Conservation (phyloP, 2,888 invertebrate species). For the Tridacna crocea region DNA sequence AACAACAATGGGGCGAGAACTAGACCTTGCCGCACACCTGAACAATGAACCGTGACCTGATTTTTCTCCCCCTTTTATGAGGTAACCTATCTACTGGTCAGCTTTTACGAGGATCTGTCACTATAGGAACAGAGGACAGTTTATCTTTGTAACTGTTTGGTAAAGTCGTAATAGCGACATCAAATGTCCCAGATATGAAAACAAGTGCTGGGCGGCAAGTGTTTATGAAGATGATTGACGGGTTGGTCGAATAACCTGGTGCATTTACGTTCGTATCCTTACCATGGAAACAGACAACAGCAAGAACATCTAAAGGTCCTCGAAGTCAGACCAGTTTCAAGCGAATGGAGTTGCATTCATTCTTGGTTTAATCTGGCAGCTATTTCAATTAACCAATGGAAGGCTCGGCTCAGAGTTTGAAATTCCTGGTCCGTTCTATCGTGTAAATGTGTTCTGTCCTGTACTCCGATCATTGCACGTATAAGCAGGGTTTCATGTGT, state of each 20-base stretch:
- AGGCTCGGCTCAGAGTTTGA: too few species aligned
- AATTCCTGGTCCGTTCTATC: too few species aligned
- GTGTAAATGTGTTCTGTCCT: too few species aligned
- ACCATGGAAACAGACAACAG: background rate
- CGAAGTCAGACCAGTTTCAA: too few species aligned
- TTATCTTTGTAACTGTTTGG: constrained; percentile 5
- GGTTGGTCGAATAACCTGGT: background rate
- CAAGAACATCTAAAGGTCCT: too few species aligned
- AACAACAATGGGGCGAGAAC: background rate
- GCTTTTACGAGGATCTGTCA: constrained; percentile 16
- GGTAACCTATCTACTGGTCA: background rate
- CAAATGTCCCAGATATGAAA: background rate
- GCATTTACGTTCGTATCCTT: background rate
- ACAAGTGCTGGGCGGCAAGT: constrained; percentile 16
- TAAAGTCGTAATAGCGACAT: background rate
- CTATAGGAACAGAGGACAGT: background rate
- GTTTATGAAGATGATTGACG: background rate
- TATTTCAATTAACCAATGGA: too few species aligned
- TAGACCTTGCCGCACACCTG: background rate
- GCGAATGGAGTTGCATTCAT: too few species aligned
- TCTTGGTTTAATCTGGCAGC: too few species aligned
- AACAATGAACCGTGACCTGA: constrained; percentile 9
- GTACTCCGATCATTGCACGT: too few species aligned
- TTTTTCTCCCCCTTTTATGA: background rate
- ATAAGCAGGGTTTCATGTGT: too few species aligned